Conservation (phyloP, 2,888 invertebrate genomes). For the Physocephala rufipes region DNA sequence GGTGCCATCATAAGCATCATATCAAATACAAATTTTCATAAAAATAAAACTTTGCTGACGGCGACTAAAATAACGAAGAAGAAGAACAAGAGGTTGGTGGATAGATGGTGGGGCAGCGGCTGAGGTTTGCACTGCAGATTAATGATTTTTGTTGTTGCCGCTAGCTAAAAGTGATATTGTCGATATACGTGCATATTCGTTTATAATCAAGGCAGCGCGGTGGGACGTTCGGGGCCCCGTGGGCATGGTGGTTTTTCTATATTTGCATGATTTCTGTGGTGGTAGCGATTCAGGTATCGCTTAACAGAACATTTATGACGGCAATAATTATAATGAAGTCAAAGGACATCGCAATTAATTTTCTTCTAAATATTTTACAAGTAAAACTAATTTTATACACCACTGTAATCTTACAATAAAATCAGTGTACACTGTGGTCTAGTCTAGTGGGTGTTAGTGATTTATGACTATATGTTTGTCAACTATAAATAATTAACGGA, state of each 20-base stretch:
- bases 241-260: conserved; percentile 22
- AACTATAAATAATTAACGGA: no score
- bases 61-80: not conserved
- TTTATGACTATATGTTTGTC: no score
- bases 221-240: conserved; percentile 7
- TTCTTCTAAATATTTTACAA: conserved; percentile 21
- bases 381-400: no score
- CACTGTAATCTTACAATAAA: no score
- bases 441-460: no score
- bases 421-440: no score
- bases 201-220: not conserved
- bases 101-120: not conserved
- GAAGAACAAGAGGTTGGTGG: not conserved
- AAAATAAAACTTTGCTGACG: conserved; percentile 16
- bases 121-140: not conserved
- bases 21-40: conserved; percentile 51
- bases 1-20: conserved; percentile 45
- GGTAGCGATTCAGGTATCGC: conserved; percentile 34
- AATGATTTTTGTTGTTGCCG: not conserved
- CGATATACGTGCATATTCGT: not conserved
- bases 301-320: conserved; percentile 19
- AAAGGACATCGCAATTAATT: conserved; percentile 20
- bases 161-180: not conserved
- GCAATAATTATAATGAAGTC: not conserved
- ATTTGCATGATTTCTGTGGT: conserved; percentile 1